A percentile compares a stretch with the other conserved stretches of the same genome.
phyloP scores from a whole-genome alignment of 1,140 invertebrate genomes.

The Triops cancriformis region DNA sequence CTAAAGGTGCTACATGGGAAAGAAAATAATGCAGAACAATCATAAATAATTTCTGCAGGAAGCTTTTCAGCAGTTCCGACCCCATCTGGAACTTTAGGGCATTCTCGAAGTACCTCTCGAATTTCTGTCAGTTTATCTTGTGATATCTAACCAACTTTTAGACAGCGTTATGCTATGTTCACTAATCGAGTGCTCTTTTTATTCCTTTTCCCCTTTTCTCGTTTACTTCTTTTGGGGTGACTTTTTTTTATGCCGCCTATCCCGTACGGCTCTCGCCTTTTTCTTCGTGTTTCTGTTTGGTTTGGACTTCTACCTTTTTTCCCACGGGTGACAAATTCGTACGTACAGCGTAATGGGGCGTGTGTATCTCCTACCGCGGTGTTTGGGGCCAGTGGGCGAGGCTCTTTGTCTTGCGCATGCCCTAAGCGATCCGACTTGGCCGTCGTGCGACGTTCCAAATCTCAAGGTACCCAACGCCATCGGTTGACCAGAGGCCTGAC shows the following conservation, averaged over 20 bases:
- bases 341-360: slow-evolving; percentile 64
- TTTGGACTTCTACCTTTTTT: not conserved
- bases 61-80: too few relatives aligned
- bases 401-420: slow-evolving; percentile 15
- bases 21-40: too few relatives aligned
- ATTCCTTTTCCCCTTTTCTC: not conserved
- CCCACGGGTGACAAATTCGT: slow-evolving; percentile 8
- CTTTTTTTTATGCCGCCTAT: slow-evolving; percentile 12
- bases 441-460: slow-evolving; percentile 58
- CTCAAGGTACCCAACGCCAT: slow-evolving; percentile 63
- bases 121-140: slow-evolving; percentile 11
- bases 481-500: slow-evolving; percentile 57
- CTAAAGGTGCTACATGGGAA: too few relatives aligned
- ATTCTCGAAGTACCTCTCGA: not conserved
- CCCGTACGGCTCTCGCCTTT: not conserved
- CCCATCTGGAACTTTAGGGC: too few relatives aligned
- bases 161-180: not conserved
- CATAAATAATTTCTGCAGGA: too few relatives aligned
- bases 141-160: not conserved
- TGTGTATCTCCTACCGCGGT: slow-evolving; percentile 52
- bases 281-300: not conserved
- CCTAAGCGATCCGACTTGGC: slow-evolving; percentile 17
- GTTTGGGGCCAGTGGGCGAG: slow-evolving; percentile 28
- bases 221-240: slow-evolving; percentile 4
- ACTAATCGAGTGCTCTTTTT: not conserved